Conservation (phyloP, 2,888 invertebrate species). For the Pammene fasciana region DNA sequence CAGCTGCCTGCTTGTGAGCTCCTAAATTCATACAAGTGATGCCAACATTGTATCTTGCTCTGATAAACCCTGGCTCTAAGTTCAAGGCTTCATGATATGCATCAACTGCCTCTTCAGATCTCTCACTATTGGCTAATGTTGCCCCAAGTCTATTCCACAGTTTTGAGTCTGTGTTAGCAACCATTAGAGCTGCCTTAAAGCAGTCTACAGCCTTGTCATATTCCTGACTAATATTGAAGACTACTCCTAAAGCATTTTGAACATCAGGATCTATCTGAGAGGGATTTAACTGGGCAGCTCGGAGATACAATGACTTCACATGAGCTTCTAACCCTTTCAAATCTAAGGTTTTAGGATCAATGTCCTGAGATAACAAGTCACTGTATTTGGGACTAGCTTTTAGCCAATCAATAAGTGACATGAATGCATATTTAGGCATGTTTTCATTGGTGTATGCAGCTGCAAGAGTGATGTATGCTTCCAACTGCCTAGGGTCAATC, state of each 20-base stretch:
- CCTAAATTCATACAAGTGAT: slow-evolving; percentile 98
- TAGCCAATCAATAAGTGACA: slow-evolving; percentile 91
- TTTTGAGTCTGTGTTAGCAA: slow-evolving; percentile 91
- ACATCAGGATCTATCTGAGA: slow-evolving; percentile 92
- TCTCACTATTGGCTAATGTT: slow-evolving; percentile 96
- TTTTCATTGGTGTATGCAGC: slow-evolving; percentile 98
- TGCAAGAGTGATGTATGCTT: slow-evolving; percentile 94
- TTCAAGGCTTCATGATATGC: slow-evolving; percentile 96
- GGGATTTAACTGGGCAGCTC: slow-evolving; percentile 91
- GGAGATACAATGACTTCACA: slow-evolving; percentile 89
- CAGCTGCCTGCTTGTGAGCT: slow-evolving; percentile 97
- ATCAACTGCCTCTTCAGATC: slow-evolving; percentile 97
- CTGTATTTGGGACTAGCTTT: slow-evolving; percentile 91
- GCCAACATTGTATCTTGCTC: slow-evolving; percentile 98
- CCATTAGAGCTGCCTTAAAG: slow-evolving; percentile 94
- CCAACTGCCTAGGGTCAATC: slow-evolving; percentile 90
- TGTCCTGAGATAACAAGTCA: slow-evolving; percentile 85
- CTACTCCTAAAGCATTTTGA: slow-evolving; percentile 96
- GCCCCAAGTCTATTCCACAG: slow-evolving; percentile 99
- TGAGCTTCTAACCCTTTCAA: slow-evolving; percentile 80
- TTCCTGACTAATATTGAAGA: slow-evolving; percentile 97
- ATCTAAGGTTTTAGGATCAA: slow-evolving; percentile 70
- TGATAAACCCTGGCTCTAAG: slow-evolving; percentile 96
- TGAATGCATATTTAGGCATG: slow-evolving; percentile 94
- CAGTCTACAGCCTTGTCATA: slow-evolving; percentile 99